Evolutionary conservation across 37 sponge, comb jelly and placozoan genomes (phyloP).

Genomic region (Theonella swinhoei): DNA sequence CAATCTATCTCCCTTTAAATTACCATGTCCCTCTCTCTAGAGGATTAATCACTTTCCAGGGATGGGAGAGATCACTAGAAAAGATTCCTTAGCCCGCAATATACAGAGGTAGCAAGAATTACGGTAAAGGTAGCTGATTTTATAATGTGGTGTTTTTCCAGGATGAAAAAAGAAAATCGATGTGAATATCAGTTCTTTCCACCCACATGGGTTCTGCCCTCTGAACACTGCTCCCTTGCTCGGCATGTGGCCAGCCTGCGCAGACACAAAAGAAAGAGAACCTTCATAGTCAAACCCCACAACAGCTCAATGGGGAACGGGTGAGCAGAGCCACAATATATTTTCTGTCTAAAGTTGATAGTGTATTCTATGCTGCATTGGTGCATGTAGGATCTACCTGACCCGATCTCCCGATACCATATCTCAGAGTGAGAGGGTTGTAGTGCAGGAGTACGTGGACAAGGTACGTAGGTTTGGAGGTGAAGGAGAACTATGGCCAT

Average conservation of each 20-base stretch:
- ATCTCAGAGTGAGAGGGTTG: conserved; percentile 26
- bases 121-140: not conserved
- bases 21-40: conserved; percentile 16
- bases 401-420: conserved; percentile 48
- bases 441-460: conserved; percentile 91
- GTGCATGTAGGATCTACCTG: conserved; percentile 64
- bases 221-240: conserved; percentile 58
- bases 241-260: conserved; percentile 40
- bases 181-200: conserved; percentile 83
- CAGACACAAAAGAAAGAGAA: conserved; percentile 43
- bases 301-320: conserved; percentile 89
- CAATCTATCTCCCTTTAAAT: not conserved
- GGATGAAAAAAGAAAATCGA: conserved; percentile 59
- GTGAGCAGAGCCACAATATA: conserved; percentile 26
- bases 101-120: conserved; percentile 57
- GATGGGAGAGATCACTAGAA: conserved; percentile 88
- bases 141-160: not conserved
- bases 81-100: conserved; percentile 84
- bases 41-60: conserved; percentile 93
- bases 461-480: conserved; percentile 28
- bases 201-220: conserved; percentile 83
- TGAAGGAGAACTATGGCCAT: too few relatives aligned
- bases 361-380: not conserved
- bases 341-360: not conserved
- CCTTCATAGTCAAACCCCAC: conserved; percentile 87